Conservation (phyloP, 1,140 invertebrate species). For the Drosophila miranda region DNA sequence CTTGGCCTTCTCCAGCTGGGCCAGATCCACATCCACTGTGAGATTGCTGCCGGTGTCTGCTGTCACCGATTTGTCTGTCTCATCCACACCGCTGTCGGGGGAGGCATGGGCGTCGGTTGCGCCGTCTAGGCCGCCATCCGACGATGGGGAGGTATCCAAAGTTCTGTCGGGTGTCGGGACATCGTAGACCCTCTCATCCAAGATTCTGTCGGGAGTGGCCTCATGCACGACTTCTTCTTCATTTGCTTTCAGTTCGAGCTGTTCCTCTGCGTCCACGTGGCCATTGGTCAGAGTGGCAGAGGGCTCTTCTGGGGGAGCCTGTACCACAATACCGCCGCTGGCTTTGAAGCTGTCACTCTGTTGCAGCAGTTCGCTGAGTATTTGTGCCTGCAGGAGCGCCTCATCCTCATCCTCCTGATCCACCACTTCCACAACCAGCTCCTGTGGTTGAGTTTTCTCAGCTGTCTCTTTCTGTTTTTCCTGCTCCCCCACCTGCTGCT, state of each 20-base stretch:
- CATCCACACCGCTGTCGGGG: slow-evolving; percentile 32
- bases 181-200: no score
- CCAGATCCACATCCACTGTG: slow-evolving; percentile 41
- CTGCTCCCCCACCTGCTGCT: slow-evolving; percentile 21
- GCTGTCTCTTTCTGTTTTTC: not conserved
- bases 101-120: slow-evolving; percentile 4
- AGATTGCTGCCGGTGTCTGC: slow-evolving; percentile 26
- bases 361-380: slow-evolving; percentile 68
- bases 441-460: slow-evolving; percentile 1
- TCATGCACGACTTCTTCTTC: slow-evolving; percentile 7
- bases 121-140: not conserved
- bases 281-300: slow-evolving; percentile 34
- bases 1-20: slow-evolving; percentile 57
- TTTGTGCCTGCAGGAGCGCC: slow-evolving; percentile 59
- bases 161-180: slow-evolving; percentile 1
- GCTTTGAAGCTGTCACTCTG: slow-evolving; percentile 49
- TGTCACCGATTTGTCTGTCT: slow-evolving; percentile 40
- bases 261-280: slow-evolving; percentile 26
- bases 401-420: slow-evolving; percentile 49
- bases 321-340: slow-evolving; percentile 1
- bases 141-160: not conserved
- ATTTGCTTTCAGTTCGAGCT: slow-evolving; percentile 4
- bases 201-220: slow-evolving; percentile 1
- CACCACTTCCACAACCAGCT: not conserved
- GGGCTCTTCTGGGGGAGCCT: slow-evolving; percentile 19